phyloP scores from a whole-genome alignment of 2,888 invertebrate species.

The Cybosia mesomella region DNA sequence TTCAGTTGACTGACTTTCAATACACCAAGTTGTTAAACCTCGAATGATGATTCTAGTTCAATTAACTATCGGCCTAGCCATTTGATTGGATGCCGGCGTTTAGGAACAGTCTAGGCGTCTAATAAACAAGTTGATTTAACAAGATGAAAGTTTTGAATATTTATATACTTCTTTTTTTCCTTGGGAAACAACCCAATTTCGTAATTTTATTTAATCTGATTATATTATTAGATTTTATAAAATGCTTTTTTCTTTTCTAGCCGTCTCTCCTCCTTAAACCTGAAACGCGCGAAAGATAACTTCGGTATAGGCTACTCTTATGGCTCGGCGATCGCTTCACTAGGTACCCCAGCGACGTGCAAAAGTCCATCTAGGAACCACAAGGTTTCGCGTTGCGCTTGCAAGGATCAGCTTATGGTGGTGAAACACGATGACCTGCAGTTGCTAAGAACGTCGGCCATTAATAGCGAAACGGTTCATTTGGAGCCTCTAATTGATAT shows the following conservation, averaged over 20 bases:
- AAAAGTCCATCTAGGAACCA: slow-evolving; percentile 30
- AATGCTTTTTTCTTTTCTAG: slow-evolving; percentile 56
- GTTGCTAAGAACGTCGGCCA: slow-evolving; percentile 76
- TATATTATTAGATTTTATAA: neutral
- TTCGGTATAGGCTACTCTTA: slow-evolving; percentile 79
- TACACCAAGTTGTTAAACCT: no score
- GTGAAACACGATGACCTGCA: slow-evolving; percentile 67
- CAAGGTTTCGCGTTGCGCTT: slow-evolving; percentile 58
- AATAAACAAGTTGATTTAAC: no score
- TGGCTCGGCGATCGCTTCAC: slow-evolving; percentile 72
- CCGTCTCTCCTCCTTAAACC: slow-evolving; percentile 67
- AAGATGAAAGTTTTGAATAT: no score
- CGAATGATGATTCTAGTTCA: no score
- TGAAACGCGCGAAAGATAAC: slow-evolving; percentile 80
- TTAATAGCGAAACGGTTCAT: slow-evolving; percentile 69
- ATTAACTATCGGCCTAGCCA: no score
- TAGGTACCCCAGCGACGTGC: slow-evolving; percentile 44
- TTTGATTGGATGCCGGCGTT: no score
- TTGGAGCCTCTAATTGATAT: slow-evolving; percentile 59
- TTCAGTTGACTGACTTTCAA: no score
- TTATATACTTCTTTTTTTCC: neutral
- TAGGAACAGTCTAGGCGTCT: no score
- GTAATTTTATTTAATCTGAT: neutral
- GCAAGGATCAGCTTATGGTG: slow-evolving; percentile 64
- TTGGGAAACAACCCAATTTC: neutral